phyloP scores from a whole-genome alignment of 1,140 invertebrate species.

The Pentalonia nigronervosa region DNA sequence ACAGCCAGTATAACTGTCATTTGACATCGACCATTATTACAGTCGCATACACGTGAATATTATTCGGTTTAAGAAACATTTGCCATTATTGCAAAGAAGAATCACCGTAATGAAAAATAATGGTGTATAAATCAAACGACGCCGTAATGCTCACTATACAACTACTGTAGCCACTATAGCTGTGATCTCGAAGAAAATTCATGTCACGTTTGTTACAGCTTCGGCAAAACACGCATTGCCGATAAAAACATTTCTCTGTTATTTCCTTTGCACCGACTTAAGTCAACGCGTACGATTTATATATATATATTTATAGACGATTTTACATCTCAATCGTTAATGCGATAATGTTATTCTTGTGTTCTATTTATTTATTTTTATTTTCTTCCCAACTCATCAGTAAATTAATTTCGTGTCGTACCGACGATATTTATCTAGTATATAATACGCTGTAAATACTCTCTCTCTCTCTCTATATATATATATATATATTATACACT shows the following conservation, averaged over 20 bases:
- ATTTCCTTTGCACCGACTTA: slow-evolving; percentile 34
- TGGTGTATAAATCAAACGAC: slow-evolving; percentile 45
- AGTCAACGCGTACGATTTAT: not conserved
- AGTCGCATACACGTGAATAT: not conserved
- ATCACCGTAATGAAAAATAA: slow-evolving; percentile 53
- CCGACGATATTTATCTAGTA: not conserved
- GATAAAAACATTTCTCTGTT: slow-evolving; percentile 44
- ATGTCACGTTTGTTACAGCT: slow-evolving; percentile 48
- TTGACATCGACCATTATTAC: not conserved
- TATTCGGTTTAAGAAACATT: not conserved
- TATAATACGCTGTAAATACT: not conserved
- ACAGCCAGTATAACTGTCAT: not conserved
- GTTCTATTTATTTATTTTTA: not conserved
- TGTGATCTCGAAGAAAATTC: not conserved
- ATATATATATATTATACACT: not conserved
- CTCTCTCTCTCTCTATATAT: too few species aligned
- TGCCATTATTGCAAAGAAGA: not conserved
- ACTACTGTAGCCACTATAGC: not conserved
- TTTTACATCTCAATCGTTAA: slow-evolving; percentile 42
- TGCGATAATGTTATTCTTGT: not conserved
- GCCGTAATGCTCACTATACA: not conserved
- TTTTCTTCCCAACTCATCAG: not conserved
- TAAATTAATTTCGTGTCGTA: not conserved
- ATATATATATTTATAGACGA: not conserved
- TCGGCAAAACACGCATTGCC: slow-evolving; percentile 43